phyloP scores from a whole-genome alignment of 2,888 invertebrate genomes.

The Cerastis leucographa region DNA sequence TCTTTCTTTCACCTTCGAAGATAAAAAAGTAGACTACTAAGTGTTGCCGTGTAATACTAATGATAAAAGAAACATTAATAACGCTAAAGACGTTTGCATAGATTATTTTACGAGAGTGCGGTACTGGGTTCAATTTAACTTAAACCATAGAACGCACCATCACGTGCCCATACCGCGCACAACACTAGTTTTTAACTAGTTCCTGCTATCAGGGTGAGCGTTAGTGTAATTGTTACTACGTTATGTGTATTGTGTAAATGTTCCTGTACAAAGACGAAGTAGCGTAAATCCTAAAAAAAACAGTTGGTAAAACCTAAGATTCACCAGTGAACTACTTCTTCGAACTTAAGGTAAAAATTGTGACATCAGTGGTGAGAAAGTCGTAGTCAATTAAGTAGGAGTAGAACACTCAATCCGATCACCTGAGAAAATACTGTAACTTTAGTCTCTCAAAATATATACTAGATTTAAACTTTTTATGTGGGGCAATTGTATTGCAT shows the following conservation, averaged over 20 bases:
- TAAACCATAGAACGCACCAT: slow-evolving; percentile 75
- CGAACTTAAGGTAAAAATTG: too few relatives aligned
- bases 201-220: slow-evolving; percentile 36
- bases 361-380: too few relatives aligned
- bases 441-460: too few relatives aligned
- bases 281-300: not conserved
- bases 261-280: not conserved
- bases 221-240: slow-evolving; percentile 34
- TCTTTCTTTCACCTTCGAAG: too few relatives aligned
- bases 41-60: not conserved
- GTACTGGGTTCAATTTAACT: slow-evolving; percentile 81
- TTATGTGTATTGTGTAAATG: not conserved
- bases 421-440: too few relatives aligned
- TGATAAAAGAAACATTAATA: not conserved
- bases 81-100: not conserved
- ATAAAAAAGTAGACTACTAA: not conserved
- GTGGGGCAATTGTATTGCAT: too few relatives aligned
- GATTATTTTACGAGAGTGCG: slow-evolving; percentile 4
- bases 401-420: too few relatives aligned
- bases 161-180: slow-evolving; percentile 71
- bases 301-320: not conserved
- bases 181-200: slow-evolving; percentile 62
- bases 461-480: too few relatives aligned
- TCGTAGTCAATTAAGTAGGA: too few relatives aligned
- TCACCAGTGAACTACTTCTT: too few relatives aligned